Base-by-base conservation (phyloP, 2,113 vertebrate species). In the Seriola dumerili region DNA sequence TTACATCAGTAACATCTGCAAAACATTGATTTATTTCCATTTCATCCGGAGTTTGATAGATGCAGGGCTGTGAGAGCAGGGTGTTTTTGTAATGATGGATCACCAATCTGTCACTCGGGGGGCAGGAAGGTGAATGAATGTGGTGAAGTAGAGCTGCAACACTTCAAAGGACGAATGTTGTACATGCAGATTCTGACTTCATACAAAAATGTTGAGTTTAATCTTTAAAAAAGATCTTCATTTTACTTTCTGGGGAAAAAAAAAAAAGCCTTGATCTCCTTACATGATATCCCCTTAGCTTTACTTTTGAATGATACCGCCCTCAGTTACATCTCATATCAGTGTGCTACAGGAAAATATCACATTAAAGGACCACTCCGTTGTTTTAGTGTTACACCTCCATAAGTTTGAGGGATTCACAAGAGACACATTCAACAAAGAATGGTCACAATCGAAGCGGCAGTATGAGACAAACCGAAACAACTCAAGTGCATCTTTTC, bases 61-160 rank as follows among this genome's bases (percentile, higher is more conserved):
- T 76, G 58, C 52, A 5, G 13, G 8, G 36, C 38, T 32, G 78
- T 19, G 72, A 83, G 46, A 78, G 69, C 65, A 25, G 34, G 17
- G 58, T 76, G 65, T 80, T 36, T 78, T 66, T 70, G 54, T 34
- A 17, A 63, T 78, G 75, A 78, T 84, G 80, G 82, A 84, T 89
- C 44, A 83, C 71, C 55, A 16, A n/a, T 59, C 46, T 63, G 11
- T 59, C 32, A 21, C 48, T 25, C 9, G 7, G 50, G 29, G 57
- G 68, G 44, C 74, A 75, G 63, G 62, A 29, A 59, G 71, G 74
- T 69, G 63, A 85, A 65, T n/a, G 17, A 82, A 62, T 40, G 69
- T 62, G 16, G 50, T 23, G 64, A 74, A 54, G 64, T 17, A 48
- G 36, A 80, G 32, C 65, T 13, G 55, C 34, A 55, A 14, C 55